Evolutionary conservation across 2,797 vertebrate genomes (phyloP).

Genomic region (Manis crassicaudata): DNA sequence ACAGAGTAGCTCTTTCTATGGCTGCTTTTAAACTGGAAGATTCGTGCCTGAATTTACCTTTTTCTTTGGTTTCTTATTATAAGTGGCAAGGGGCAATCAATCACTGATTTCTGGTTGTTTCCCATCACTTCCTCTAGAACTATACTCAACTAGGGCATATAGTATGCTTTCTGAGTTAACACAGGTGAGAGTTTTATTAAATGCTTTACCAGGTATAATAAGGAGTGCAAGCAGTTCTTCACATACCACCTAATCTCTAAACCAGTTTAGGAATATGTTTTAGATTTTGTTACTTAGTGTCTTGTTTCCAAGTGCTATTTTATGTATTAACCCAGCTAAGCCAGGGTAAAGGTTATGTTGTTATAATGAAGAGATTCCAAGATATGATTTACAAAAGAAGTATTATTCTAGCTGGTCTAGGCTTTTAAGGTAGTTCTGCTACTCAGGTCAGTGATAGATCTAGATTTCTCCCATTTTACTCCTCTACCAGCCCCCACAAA

Average conservation of each 20-base stretch:
- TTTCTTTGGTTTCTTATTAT: not conserved
- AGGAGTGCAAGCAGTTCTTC: not conserved
- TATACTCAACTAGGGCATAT: not conserved
- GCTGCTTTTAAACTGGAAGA: not conserved
- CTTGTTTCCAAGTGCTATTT: slow-evolving; percentile 4
- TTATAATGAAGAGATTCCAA: not conserved
- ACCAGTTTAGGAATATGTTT: not conserved
- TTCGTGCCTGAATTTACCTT: not conserved
- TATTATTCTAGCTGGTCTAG: not conserved
- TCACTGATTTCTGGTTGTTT: not conserved
- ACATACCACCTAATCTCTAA: not conserved
- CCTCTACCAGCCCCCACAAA: not conserved
- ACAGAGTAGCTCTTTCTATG: not conserved
- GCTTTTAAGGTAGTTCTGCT: not conserved
- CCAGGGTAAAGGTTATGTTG: not conserved
- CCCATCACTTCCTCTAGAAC: not conserved
- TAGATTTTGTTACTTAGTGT: not conserved
- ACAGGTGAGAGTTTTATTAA: not conserved
- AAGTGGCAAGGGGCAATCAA: not conserved
- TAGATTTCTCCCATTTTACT: not conserved
- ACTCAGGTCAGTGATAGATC: not conserved
- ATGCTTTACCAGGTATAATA: not conserved
- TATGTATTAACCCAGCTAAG: not conserved
- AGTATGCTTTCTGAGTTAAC: not conserved
- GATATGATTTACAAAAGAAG: not conserved